Conservation (phyloP, 2,888 invertebrate genomes). For the Piscicola geometra region DNA sequence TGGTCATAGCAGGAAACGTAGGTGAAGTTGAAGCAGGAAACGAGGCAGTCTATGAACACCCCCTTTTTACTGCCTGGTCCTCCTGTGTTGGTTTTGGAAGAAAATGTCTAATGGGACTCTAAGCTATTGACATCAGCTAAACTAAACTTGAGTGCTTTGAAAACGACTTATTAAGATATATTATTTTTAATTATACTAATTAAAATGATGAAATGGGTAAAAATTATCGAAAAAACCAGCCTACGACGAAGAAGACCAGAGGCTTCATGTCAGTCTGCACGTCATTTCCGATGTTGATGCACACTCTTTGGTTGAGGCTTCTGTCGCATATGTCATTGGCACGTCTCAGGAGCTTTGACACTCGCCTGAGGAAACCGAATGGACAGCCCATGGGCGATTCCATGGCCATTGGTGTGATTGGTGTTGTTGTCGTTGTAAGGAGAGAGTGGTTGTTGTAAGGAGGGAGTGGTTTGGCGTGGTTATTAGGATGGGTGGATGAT, state of each 20-base stretch:
- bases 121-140: neutral
- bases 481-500: too few species aligned
- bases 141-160: neutral
- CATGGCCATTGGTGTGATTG: neutral
- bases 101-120: too few species aligned
- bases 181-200: neutral
- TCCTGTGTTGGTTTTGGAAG: neutral
- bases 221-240: neutral
- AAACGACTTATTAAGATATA: neutral
- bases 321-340: neutral
- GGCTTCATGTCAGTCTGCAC: conserved; percentile 7
- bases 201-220: neutral
- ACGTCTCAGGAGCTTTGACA: neutral
- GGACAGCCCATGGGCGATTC: neutral
- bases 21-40: neutral
- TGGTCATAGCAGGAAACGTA: conserved; percentile 1
- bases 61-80: conserved; percentile 11
- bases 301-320: neutral
- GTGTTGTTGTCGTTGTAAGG: too few species aligned
- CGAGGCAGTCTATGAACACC: conserved; percentile 1
- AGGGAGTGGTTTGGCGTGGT: too few species aligned
- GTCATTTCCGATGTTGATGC: neutral
- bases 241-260: neutral
- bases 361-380: neutral
- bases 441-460: too few species aligned